Evolutionary conservation across 2,113 vertebrate genomes (phyloP).

Genomic region (Thunnus maccoyii): DNA sequence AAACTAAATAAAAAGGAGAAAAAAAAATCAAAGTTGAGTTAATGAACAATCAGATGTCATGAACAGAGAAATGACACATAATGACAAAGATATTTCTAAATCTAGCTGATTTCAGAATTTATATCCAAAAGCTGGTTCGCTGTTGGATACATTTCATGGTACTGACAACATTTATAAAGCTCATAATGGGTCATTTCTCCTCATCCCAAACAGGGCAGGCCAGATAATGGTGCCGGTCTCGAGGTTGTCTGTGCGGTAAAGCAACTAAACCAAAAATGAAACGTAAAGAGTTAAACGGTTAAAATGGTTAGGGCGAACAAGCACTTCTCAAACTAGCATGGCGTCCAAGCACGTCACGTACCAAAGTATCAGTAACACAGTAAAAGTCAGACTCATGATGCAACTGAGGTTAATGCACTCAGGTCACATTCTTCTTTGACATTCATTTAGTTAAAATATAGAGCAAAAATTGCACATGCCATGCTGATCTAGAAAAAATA

Average conservation of each 20-base stretch:
- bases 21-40: constrained; percentile 73
- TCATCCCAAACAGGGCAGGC: constrained; percentile 43
- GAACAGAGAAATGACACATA: constrained; percentile 78
- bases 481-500: constrained; percentile 38
- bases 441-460: constrained; percentile 23
- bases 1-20: constrained; percentile 85
- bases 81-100: constrained; percentile 20
- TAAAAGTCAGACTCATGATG: constrained; percentile 63
- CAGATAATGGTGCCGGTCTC: constrained; percentile 38
- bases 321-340: constrained; percentile 54
- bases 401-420: constrained; percentile 46
- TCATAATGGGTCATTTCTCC: constrained; percentile 78
- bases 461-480: constrained; percentile 41
- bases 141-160: background rate
- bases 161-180: background rate
- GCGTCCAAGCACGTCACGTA: constrained; percentile 45
- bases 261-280: constrained; percentile 63
- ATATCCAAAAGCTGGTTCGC: background rate
- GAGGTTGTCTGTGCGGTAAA: constrained; percentile 44
- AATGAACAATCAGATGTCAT: constrained; percentile 76
- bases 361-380: constrained; percentile 39
- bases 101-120: background rate
- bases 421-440: constrained; percentile 19
- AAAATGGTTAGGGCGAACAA: constrained; percentile 69
- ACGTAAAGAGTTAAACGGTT: constrained; percentile 52